Percentiles rank a stretch among this genome's conserved stretches.
phyloP scores from a whole-genome alignment of 1,140 invertebrate genomes.

The Papilio helenus region DNA sequence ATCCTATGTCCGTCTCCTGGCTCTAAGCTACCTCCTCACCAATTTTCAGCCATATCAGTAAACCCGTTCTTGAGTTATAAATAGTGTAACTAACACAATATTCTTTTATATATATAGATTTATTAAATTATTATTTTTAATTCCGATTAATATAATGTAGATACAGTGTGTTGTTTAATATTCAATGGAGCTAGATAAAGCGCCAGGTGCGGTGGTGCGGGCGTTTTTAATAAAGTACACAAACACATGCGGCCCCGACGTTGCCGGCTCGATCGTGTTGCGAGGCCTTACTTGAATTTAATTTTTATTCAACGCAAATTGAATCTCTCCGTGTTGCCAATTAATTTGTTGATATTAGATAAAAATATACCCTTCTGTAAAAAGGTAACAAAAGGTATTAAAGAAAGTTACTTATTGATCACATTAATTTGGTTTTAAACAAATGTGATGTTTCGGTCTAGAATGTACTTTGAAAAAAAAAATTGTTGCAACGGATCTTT shows the following conservation, averaged over 20 bases:
- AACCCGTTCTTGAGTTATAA: too few relatives aligned
- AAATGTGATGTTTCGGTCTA: neutral
- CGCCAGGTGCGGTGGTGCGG: conserved; percentile 8
- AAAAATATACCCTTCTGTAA: neutral
- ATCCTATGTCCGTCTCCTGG: too few relatives aligned
- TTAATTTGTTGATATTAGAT: conserved; percentile 6
- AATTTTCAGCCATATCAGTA: too few relatives aligned
- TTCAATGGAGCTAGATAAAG: conserved; percentile 6
- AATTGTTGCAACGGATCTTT: too few relatives aligned
- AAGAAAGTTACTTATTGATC: neutral
- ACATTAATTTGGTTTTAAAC: neutral
- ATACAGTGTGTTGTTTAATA: conserved; percentile 5
- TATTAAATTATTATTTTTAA: neutral
- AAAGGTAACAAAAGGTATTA: neutral
- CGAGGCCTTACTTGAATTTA: conserved; percentile 6
- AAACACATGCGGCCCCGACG: neutral
- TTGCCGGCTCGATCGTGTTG: neutral
- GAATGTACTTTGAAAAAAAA: too few relatives aligned
- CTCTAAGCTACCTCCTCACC: too few relatives aligned
- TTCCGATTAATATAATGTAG: neutral
- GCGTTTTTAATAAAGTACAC: conserved; percentile 33
- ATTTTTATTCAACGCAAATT: conserved; percentile 25
- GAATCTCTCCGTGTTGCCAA: neutral
- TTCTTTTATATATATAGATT: too few relatives aligned
- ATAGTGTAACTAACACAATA: too few relatives aligned